Conservation (phyloP, 2,888 invertebrate species). For the Cephus pygmeus region DNA sequence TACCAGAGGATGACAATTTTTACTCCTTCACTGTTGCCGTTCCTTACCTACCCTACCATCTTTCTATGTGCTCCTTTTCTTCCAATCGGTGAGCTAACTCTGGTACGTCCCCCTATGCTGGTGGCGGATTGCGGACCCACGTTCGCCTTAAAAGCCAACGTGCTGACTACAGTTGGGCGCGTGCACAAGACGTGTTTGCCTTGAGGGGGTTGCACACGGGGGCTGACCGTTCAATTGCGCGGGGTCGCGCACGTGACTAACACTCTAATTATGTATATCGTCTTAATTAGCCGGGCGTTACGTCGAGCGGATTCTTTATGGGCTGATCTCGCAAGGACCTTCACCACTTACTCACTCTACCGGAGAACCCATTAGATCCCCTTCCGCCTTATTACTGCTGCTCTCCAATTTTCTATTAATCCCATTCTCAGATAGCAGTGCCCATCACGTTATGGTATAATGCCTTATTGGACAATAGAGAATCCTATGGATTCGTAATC, state of each 20-base stretch:
- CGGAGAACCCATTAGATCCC: neutral
- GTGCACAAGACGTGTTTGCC: conserved; percentile 51
- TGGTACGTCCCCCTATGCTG: neutral
- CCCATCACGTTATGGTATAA: neutral
- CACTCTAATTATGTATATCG: conserved; percentile 62
- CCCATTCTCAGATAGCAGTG: neutral
- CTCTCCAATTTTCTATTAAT: neutral
- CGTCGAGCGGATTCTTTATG: conserved; percentile 24
- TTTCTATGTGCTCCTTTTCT: neutral
- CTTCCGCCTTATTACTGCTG: neutral
- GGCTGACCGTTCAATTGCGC: conserved; percentile 59
- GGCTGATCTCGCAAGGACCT: neutral
- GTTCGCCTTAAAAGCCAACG: conserved; percentile 28
- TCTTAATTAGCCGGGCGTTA: conserved; percentile 59
- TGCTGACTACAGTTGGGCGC: conserved; percentile 45
- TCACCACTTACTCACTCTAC: neutral
- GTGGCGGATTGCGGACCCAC: neutral
- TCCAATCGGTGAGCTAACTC: neutral
- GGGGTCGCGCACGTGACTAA: conserved; percentile 55
- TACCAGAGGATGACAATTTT: neutral
- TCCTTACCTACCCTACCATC: neutral
- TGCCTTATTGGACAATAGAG: neutral
- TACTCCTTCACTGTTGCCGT: neutral
- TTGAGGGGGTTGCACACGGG: conserved; percentile 33
- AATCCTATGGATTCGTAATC: neutral